Evolutionary conservation across 1,140 invertebrate genomes (phyloP).

Genomic region (Sitobion miscanthi): DNA sequence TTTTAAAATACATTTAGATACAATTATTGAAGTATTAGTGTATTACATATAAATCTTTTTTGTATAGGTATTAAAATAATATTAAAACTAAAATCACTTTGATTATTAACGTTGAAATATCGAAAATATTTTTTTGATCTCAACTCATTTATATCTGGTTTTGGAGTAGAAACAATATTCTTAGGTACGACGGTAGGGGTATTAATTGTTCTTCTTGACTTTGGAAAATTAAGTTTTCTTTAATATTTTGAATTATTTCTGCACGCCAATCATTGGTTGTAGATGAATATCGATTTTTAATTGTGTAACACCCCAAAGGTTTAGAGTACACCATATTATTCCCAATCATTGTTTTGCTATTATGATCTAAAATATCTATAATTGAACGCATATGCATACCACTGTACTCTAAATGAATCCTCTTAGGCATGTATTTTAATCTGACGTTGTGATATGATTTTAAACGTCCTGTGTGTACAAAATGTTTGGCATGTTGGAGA

Average conservation of each 20-base stretch:
- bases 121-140: background rate
- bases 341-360: background rate
- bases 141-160: background rate
- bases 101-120: background rate
- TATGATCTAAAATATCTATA: slow-evolving; percentile 27
- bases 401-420: slow-evolving; percentile 7
- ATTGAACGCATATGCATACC: slow-evolving; percentile 22
- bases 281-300: background rate
- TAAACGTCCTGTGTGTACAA: too few relatives aligned
- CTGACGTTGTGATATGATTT: background rate
- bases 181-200: background rate
- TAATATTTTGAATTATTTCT: background rate
- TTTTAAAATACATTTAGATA: background rate
- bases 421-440: slow-evolving; percentile 39
- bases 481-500: too few relatives aligned
- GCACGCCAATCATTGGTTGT: background rate
- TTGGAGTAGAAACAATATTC: background rate
- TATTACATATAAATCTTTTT: background rate
- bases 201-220: background rate
- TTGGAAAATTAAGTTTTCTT: background rate
- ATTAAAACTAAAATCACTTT: background rate
- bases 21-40: background rate
- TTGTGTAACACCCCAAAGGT: background rate
- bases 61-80: slow-evolving; percentile 2
- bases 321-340: background rate